These are phyloP conservation scores for Chunga burmeisteri DNA, from an alignment of 2,113 vertebrate genomes.

Conservation along the genomic window DNA sequence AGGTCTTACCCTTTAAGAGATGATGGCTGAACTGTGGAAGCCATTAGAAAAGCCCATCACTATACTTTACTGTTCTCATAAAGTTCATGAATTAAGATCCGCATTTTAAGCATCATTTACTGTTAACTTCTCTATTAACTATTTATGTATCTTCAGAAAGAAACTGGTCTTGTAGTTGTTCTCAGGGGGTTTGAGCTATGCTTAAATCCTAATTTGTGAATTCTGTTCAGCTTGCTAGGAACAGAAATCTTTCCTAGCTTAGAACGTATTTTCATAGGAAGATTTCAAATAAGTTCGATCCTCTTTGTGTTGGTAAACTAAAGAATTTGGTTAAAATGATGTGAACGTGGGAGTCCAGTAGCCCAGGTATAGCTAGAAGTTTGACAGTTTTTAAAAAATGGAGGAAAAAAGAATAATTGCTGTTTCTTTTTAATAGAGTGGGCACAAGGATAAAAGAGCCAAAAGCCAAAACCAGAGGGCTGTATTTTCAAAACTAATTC, in stretches of 20 bases:
- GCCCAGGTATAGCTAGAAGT: background rate
- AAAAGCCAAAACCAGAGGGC: background rate
- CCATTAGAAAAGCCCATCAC: background rate
- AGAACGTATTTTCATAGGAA: background rate
- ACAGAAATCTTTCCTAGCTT: background rate
- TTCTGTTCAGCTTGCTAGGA: background rate
- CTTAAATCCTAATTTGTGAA: background rate
- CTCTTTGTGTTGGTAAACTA: background rate
- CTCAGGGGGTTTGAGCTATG: background rate
- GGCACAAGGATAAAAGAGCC: background rate
- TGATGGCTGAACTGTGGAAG: background rate
- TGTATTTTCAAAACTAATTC: background rate
- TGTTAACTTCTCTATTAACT: constrained; percentile 19
- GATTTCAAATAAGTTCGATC: background rate
- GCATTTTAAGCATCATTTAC: constrained; percentile 13
- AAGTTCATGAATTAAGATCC: constrained; percentile 8
- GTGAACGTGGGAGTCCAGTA: background rate
- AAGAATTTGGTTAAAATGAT: background rate
- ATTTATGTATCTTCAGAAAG: background rate
- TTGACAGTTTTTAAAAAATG: background rate
- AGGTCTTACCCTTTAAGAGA: background rate
- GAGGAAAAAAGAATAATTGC: background rate
- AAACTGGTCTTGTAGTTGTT: background rate
- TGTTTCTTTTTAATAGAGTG: background rate
- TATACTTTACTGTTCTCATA: constrained; percentile 19